A percentile compares a stretch with the other conserved stretches of the same genome.
Evolutionary conservation across 92 coral and sea anemone species (phyloP).

Genomic region (Heliopora coerulea): DNA sequence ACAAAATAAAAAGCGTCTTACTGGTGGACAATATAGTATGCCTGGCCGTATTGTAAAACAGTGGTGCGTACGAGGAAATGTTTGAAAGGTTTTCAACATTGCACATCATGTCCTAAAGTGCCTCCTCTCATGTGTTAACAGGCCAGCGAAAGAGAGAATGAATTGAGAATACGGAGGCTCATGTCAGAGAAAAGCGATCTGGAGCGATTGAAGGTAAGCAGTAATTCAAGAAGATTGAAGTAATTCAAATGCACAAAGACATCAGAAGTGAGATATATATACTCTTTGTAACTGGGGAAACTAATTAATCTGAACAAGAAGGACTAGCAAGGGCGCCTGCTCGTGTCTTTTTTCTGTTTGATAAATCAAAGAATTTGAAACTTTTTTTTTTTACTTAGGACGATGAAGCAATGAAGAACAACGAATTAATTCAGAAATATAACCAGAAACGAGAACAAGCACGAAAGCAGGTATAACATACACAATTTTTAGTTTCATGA

Average conservation of each 20-base stretch:
- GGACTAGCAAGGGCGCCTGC: background rate
- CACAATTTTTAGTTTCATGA: background rate
- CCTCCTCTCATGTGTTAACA: background rate
- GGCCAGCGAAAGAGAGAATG: conserved; percentile 70
- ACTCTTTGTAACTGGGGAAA: too few relatives aligned
- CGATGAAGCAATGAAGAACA: conserved; percentile 64
- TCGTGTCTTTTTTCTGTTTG: background rate
- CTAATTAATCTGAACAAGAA: background rate
- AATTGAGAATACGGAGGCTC: conserved; percentile 66
- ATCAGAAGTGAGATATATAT: background rate
- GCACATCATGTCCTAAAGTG: too few relatives aligned
- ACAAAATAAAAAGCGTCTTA: too few relatives aligned
- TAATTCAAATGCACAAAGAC: too few relatives aligned
- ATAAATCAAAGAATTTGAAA: background rate
- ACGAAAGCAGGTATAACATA: conserved; percentile 67
- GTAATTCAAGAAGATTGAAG: too few relatives aligned
- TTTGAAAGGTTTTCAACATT: too few relatives aligned
- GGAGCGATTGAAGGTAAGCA: conserved; percentile 78
- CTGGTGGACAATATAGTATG: too few relatives aligned
- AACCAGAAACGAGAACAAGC: conserved; percentile 52
- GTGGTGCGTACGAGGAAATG: too few relatives aligned
- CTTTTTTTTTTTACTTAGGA: too few relatives aligned
- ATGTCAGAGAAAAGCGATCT: conserved; percentile 82
- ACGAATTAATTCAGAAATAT: conserved; percentile 48
- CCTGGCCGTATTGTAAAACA: too few relatives aligned